A percentile compares a stretch with the other conserved stretches of the same genome.
These are phyloP conservation scores for Danio choprae DNA, from an alignment of 2,797 vertebrate species.

Conservation along the genomic window DNA sequence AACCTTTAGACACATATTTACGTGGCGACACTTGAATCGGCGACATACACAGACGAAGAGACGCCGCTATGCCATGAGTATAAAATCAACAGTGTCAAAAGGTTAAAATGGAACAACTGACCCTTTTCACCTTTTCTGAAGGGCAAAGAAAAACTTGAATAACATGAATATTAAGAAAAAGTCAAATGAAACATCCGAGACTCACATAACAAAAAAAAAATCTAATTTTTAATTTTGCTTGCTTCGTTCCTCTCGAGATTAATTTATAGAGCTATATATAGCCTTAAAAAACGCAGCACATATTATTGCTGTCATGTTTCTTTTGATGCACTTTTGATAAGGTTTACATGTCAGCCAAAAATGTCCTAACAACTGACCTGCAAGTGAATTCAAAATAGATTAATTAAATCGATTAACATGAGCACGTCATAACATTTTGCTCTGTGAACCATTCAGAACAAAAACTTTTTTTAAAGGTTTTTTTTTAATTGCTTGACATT, in stretches of 20 bases:
- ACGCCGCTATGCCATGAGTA: constrained; percentile 75
- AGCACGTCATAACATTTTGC: constrained; percentile 78
- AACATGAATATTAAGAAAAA: background rate
- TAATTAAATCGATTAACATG: constrained; percentile 85
- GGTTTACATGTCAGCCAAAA: constrained; percentile 78
- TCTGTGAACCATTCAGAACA: constrained; percentile 8
- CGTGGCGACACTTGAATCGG: constrained; percentile 80
- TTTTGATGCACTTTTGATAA: constrained; percentile 79
- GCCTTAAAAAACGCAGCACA: background rate
- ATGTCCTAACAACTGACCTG: constrained; percentile 77
- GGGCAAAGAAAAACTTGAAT: constrained; percentile 5
- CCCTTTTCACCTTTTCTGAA: constrained; percentile 40
- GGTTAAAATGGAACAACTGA: constrained; percentile 42
- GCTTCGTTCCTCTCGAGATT: no score
- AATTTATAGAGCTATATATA: background rate
- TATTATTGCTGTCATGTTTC: constrained; percentile 79
- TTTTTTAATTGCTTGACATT: background rate
- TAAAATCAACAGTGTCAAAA: constrained; percentile 40
- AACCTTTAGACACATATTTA: constrained; percentile 80
- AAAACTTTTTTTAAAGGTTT: background rate
- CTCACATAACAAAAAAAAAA: background rate
- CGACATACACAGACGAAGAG: constrained; percentile 85
- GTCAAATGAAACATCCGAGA: background rate
- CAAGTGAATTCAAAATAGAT: constrained; percentile 80
- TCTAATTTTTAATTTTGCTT: background rate